Evolutionary conservation across 2,797 vertebrate species (phyloP).

Genomic region (Cheirogaleus major): DNA sequence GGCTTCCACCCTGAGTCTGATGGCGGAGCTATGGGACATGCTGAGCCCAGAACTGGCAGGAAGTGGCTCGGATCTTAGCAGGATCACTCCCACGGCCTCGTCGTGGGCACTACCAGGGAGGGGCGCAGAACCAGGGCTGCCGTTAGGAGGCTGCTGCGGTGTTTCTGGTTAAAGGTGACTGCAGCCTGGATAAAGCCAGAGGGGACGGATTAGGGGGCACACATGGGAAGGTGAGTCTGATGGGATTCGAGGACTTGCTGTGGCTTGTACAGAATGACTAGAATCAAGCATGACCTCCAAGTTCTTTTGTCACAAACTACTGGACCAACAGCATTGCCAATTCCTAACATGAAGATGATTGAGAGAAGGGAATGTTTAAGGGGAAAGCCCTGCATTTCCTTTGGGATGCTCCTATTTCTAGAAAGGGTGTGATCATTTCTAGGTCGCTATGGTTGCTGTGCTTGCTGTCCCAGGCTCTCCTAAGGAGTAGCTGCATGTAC

Average conservation of each 20-base stretch:
- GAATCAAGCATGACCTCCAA: neutral
- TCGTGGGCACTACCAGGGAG: no score
- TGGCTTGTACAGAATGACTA: neutral
- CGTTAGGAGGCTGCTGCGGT: rapidly evolving
- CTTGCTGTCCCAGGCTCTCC: neutral
- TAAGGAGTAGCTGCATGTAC: neutral
- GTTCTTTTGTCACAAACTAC: neutral
- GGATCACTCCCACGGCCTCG: no score
- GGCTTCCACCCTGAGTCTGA: no score
- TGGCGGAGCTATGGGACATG: neutral
- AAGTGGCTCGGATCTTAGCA: neutral
- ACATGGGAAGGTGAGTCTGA: neutral
- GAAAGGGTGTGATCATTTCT: neutral
- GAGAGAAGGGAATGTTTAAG: neutral
- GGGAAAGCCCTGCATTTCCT: neutral
- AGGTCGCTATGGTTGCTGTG: no score
- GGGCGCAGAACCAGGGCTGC: rapidly evolving
- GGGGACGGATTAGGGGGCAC: no score
- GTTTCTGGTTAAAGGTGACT: neutral
- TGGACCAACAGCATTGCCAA: neutral
- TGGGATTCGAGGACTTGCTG: no score
- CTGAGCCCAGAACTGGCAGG: neutral
- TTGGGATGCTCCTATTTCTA: neutral
- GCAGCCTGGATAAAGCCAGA: neutral
- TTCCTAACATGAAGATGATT: neutral